These are phyloP conservation scores for Acrocera orbiculus DNA, from an alignment of 2,888 invertebrate genomes.

Conservation along the genomic window DNA sequence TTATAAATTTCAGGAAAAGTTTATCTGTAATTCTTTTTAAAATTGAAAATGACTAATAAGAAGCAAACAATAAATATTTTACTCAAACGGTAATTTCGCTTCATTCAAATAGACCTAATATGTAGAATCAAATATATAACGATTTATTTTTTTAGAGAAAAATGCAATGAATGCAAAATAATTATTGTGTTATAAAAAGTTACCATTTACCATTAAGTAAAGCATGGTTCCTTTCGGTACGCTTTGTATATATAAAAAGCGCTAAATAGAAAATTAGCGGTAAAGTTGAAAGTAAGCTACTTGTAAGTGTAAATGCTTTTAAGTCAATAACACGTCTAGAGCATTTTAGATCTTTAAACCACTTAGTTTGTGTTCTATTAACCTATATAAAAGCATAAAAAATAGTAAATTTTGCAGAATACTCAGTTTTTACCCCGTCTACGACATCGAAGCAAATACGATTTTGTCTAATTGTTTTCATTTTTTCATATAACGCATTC, in stretches of 20 bases:
- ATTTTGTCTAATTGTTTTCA: conserved; percentile 1
- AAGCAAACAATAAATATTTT: too few relatives aligned
- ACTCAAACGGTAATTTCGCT: too few relatives aligned
- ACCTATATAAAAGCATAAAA: conserved; percentile 8
- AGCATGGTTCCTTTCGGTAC: conserved; percentile 5
- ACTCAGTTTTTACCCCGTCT: conserved; percentile 4
- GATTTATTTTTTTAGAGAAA: too few relatives aligned
- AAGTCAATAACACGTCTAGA: conserved; percentile 7
- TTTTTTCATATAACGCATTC: conserved; percentile 2
- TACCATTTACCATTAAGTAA: too few relatives aligned
- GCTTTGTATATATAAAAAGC: conserved; percentile 5
- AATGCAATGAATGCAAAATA: too few relatives aligned
- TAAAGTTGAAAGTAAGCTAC: not conserved
- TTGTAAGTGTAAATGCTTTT: conserved; percentile 3
- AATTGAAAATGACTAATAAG: too few relatives aligned
- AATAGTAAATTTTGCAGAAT: not conserved
- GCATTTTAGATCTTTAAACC: conserved; percentile 11
- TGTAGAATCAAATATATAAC: too few relatives aligned
- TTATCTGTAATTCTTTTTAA: too few relatives aligned
- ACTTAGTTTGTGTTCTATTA: conserved; percentile 9
- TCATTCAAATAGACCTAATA: too few relatives aligned
- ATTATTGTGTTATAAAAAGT: too few relatives aligned
- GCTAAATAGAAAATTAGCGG: conserved; percentile 7
- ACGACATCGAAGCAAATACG: conserved; percentile 8
- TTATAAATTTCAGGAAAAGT: too few relatives aligned